Conservation (phyloP, 1,140 invertebrate genomes). For the Drosophila sp. region DNA sequence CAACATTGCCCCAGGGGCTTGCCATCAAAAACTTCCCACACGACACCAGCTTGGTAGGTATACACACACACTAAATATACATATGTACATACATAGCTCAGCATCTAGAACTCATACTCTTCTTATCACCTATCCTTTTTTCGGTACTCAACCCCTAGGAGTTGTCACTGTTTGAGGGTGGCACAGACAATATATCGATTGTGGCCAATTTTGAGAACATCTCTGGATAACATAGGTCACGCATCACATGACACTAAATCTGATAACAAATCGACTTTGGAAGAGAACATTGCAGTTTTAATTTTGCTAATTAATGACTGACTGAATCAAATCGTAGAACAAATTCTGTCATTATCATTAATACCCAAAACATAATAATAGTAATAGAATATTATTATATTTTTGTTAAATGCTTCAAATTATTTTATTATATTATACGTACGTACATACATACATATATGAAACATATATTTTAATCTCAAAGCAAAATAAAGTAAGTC, state of each 20-base stretch:
- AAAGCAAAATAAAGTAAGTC: slow-evolving; percentile 19
- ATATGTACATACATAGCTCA: too few relatives aligned
- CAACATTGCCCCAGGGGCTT: slow-evolving; percentile 30
- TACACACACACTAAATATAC: too few relatives aligned
- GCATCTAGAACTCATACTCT: too few relatives aligned
- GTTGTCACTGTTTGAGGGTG: too few relatives aligned
- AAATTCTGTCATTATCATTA: not conserved
- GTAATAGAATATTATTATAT: not conserved
- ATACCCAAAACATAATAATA: not conserved
- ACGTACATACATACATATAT: not conserved
- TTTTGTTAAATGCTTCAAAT: slow-evolving; percentile 36
- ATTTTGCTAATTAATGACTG: not conserved
- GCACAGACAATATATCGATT: not conserved
- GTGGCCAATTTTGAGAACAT: not conserved
- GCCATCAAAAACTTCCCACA: slow-evolving; percentile 14
- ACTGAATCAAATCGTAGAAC: not conserved
- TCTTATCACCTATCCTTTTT: too few relatives aligned
- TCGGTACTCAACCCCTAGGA: too few relatives aligned
- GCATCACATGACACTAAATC: too few relatives aligned
- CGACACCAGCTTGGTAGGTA: slow-evolving; percentile 22
- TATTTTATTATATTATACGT: slow-evolving; percentile 42
- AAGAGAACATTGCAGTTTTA: not conserved
- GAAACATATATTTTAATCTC: slow-evolving; percentile 36
- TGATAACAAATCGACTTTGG: not conserved
- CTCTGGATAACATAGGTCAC: not conserved